Base-by-base conservation (phyloP, 2,113 vertebrate species). In the Oryctolagus cuniculus region DNA sequence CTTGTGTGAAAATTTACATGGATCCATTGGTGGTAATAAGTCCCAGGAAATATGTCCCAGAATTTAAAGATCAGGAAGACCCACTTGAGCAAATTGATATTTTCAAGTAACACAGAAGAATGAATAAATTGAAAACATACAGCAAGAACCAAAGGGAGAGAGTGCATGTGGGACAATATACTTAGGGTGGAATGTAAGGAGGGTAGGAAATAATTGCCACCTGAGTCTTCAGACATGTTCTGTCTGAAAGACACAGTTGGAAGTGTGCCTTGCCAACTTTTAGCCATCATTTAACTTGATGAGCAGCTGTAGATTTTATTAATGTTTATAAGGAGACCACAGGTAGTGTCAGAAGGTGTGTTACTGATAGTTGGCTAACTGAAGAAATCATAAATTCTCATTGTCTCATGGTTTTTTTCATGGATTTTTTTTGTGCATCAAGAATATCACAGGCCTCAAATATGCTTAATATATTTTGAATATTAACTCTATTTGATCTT, bases 181-280 rank as follows among this genome's bases (percentile, higher is more conserved):
- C 6, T 21, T 63, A 21, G 31, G 49, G 53, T 53, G 36, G 16
- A 53, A 8, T 24, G 10, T 16, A 75, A 34, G 55, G 5, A 53
- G 22, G 5, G 10, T 7, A 64, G n/a, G 38, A 72, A 64, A 25
- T 83, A 77, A 11, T 3, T n/a, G 11, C 0, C 13, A 5, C 1
- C 5, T n/a, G 2, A 69, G 2, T 64, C 12, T 73, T 34, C 34
- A 72, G 24, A 36, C 69, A 7, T 31, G 67, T 6, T 89, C 4
- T 84, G 3, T 72, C 1, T 13, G 58, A 61, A 24, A 87, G 13
- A 31, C 17, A 29, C 3, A 36, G 29, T 53, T 75, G 10, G 24
- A 38, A 36, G 25, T 19, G 6, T 5, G 12, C 6, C 3, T 4
- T 2, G 34, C 9, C 31, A 21, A 53, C 1, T 19, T 44, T 15